These are phyloP conservation scores for Argopecten irradians DNA, from an alignment of 1,140 invertebrate species.

Conservation along the genomic window DNA sequence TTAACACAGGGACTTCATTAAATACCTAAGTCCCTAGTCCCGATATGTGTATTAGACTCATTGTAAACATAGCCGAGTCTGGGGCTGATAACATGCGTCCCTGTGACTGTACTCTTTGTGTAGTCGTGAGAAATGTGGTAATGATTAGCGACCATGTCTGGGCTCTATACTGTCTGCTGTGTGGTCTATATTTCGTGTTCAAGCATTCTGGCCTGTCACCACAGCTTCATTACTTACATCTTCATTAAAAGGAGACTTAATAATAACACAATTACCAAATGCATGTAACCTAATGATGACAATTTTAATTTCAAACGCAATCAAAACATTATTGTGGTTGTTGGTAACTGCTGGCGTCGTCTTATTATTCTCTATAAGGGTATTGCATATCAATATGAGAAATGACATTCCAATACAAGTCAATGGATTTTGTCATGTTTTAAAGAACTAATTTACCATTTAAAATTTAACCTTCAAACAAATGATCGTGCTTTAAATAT, in stretches of 20 bases:
- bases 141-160: not conserved
- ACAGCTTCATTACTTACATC: not conserved
- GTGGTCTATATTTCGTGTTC: not conserved
- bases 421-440: too few relatives aligned
- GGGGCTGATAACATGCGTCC: too few relatives aligned
- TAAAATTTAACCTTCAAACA: too few relatives aligned
- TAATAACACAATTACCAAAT: not conserved
- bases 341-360: not conserved
- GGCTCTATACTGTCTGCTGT: not conserved
- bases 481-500: too few relatives aligned
- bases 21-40: too few relatives aligned
- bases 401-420: too few relatives aligned
- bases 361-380: too few relatives aligned
- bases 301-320: not conserved
- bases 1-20: too few relatives aligned
- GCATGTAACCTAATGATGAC: not conserved
- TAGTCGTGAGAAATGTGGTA: not conserved
- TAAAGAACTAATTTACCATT: too few relatives aligned
- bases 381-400: too few relatives aligned
- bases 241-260: not conserved
- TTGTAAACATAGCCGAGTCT: too few relatives aligned
- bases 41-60: too few relatives aligned
- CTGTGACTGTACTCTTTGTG: not conserved
- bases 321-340: not conserved
- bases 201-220: not conserved